Conservation (phyloP, 2,797 vertebrate species). For the Sternotherus odoratus region DNA sequence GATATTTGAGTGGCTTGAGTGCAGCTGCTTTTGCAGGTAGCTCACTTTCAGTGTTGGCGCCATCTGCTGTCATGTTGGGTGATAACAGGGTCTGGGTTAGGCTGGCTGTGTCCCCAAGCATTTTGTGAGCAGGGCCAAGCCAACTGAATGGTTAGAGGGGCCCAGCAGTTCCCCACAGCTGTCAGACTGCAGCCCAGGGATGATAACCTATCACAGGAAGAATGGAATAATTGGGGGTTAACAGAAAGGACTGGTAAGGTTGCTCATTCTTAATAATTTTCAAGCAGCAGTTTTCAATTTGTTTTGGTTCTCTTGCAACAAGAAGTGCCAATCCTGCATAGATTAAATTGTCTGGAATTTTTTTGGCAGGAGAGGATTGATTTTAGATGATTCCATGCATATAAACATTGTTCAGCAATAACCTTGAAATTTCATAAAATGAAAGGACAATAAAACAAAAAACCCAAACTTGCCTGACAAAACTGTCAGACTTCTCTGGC, state of each 20-base stretch:
- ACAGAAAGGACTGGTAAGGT: conserved; percentile 7
- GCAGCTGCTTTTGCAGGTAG: no score
- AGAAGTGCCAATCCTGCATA: not conserved
- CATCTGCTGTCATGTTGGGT: no score
- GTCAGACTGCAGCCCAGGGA: no score
- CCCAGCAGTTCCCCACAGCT: no score
- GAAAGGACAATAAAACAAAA: not conserved
- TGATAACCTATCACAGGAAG: not conserved
- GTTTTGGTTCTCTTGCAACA: conserved; percentile 1
- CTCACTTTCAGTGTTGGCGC: no score
- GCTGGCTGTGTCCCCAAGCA: no score
- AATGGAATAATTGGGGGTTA: not conserved
- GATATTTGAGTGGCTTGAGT: no score
- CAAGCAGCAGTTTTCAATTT: conserved; percentile 10
- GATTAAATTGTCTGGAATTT: not conserved
- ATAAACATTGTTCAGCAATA: conserved; percentile 17
- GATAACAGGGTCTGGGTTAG: no score
- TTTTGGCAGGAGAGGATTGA: not conserved
- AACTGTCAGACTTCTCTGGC: not conserved
- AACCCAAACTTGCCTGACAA: not conserved
- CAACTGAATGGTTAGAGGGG: no score
- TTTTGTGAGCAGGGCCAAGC: no score
- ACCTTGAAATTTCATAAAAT: conserved; percentile 20
- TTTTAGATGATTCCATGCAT: not conserved
- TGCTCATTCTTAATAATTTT: conserved; percentile 19